Percentiles rank a stretch among this genome's conserved stretches.
These are phyloP conservation scores for Melanotaenia duboulayi DNA, from an alignment of 2,113 vertebrate species.

Conservation along the genomic window DNA sequence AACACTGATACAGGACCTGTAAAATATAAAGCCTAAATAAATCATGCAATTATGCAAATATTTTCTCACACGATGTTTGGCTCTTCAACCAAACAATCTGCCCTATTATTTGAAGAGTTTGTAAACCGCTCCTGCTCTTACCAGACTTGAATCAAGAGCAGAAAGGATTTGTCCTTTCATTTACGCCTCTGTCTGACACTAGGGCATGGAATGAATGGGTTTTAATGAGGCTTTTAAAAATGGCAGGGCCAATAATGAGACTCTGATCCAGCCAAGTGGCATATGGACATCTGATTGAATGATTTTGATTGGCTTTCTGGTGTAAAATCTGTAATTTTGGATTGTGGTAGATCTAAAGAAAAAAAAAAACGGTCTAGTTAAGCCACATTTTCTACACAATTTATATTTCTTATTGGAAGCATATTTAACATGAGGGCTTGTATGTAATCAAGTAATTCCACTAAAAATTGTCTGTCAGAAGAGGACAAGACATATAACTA, in stretches of 20 bases:
- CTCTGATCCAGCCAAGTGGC: slow-evolving; percentile 45
- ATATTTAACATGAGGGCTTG: background rate
- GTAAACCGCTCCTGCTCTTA: slow-evolving; percentile 23
- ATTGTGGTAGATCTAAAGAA: background rate
- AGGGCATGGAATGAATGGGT: slow-evolving; percentile 45
- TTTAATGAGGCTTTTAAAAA: slow-evolving; percentile 55
- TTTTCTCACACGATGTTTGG: slow-evolving; percentile 9
- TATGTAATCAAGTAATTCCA: background rate
- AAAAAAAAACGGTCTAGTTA: background rate
- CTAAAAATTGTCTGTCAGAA: background rate
- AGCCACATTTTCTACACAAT: background rate
- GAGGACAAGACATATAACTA: slow-evolving; percentile 3
- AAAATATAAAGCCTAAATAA: too few relatives aligned
- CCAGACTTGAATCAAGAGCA: background rate
- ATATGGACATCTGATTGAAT: slow-evolving; percentile 36
- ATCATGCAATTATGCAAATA: too few relatives aligned
- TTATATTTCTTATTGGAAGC: background rate
- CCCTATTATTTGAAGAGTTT: slow-evolving; percentile 38
- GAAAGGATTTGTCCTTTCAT: slow-evolving; percentile 34
- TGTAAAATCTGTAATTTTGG: slow-evolving; percentile 14
- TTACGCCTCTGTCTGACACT: slow-evolving; percentile 37
- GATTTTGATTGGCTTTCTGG: slow-evolving; percentile 11
- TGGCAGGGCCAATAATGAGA: slow-evolving; percentile 32
- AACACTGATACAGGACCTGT: too few relatives aligned
- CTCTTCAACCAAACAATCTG: slow-evolving; percentile 21